Percentiles rank a stretch among this genome's conserved stretches.
Evolutionary conservation across 2,888 invertebrate species (phyloP).

Genomic region (Keiferia lycopersicella): DNA sequence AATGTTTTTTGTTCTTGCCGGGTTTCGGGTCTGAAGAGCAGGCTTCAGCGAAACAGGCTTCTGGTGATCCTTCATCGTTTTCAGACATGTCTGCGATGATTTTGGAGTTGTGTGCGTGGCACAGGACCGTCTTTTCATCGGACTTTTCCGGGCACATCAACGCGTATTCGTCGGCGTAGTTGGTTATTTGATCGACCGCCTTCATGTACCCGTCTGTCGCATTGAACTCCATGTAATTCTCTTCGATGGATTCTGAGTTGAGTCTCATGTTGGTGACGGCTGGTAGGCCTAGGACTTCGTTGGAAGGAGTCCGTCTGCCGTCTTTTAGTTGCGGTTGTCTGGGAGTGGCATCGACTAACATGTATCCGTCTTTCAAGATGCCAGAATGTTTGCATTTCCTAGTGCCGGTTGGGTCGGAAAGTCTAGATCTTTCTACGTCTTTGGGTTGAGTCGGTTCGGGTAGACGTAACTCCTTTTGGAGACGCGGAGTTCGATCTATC

Average conservation of each 20-base stretch:
- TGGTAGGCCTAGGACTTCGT: not conserved
- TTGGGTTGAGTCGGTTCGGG: slow-evolving; percentile 10
- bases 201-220: slow-evolving; percentile 3
- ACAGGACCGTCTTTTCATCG: slow-evolving; percentile 1
- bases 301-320: not conserved
- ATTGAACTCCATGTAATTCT: slow-evolving; percentile 2
- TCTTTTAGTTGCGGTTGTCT: slow-evolving; percentile 1
- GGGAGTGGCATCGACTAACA: slow-evolving; percentile 18
- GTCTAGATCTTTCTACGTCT: not conserved
- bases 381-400: slow-evolving; percentile 13
- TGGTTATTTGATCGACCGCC: slow-evolving; percentile 10
- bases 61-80: not conserved
- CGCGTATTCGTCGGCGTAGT: slow-evolving; percentile 18
- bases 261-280: slow-evolving; percentile 12
- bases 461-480: not conserved
- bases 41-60: slow-evolving; percentile 10
- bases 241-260: slow-evolving; percentile 1
- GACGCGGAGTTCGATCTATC: slow-evolving; percentile 11
- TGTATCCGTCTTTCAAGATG: slow-evolving; percentile 19
- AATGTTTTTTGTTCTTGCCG: slow-evolving; percentile 26
- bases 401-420: slow-evolving; percentile 9
- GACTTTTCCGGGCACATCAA: slow-evolving; percentile 6
- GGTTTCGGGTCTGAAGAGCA: slow-evolving; percentile 8
- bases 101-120: not conserved
- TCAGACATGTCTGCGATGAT: not conserved